Percentiles rank a stretch among this genome's conserved stretches.
These are phyloP conservation scores for Nanorana parkeri DNA, from an alignment of 2,113 vertebrate genomes.

Conservation along the genomic window DNA sequence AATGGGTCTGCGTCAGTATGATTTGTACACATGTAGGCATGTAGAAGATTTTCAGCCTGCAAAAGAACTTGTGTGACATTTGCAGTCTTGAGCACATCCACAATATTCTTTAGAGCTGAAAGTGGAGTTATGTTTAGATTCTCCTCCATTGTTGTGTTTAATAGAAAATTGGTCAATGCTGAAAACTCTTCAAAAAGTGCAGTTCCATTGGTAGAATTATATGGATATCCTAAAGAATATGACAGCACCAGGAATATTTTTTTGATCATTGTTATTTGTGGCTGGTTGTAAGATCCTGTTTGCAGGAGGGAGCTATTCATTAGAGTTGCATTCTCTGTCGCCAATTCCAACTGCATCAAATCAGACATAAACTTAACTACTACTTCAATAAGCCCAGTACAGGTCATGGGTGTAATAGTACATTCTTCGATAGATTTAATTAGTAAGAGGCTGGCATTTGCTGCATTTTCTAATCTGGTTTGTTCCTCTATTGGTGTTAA, in stretches of 20 bases:
- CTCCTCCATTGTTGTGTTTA: slow-evolving; percentile 14
- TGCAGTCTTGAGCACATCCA: neutral
- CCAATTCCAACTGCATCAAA: slow-evolving; percentile 6
- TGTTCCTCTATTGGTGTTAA: slow-evolving; percentile 6
- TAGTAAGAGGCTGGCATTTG: slow-evolving; percentile 8
- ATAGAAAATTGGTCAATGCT: neutral
- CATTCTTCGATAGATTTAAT: neutral
- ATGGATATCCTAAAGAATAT: neutral
- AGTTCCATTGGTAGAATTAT: neutral
- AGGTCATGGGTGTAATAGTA: neutral
- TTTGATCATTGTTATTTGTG: slow-evolving; percentile 25
- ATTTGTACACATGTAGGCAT: neutral
- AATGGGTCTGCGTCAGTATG: neutral
- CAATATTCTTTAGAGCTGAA: neutral
- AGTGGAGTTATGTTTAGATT: neutral
- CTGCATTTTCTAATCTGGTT: neutral
- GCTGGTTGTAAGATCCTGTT: neutral
- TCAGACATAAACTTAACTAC: slow-evolving; percentile 21
- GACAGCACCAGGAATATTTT: slow-evolving; percentile 35
- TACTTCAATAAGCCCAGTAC: slow-evolving; percentile 3
- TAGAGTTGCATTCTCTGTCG: slow-evolving; percentile 17
- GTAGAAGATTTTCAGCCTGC: slow-evolving; percentile 15
- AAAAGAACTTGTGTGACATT: slow-evolving; percentile 31
- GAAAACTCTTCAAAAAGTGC: slow-evolving; percentile 9
- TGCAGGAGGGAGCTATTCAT: slow-evolving; percentile 16